Percentiles rank a stretch among this genome's conserved stretches.
Evolutionary conservation across 2,888 invertebrate genomes (phyloP).

Genomic region (Stenoptilia bipunctidactyla): DNA sequence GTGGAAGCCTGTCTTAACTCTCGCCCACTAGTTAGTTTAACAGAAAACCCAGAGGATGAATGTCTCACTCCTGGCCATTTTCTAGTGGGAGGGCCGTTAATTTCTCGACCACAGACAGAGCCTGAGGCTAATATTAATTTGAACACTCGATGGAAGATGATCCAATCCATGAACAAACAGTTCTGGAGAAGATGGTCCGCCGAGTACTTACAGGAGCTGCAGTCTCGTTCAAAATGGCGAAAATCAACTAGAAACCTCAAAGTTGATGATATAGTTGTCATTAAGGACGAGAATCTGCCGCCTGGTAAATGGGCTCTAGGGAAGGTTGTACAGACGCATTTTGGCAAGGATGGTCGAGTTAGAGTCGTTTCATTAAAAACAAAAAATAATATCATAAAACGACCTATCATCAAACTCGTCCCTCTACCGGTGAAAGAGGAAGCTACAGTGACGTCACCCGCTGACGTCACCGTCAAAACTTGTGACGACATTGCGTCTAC

Average conservation of each 20-base stretch:
- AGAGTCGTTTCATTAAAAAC: slow-evolving; percentile 3
- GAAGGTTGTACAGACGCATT: background rate
- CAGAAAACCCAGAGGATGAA: background rate
- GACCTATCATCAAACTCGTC: slow-evolving; percentile 3
- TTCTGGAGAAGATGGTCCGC: background rate
- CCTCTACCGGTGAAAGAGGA: background rate
- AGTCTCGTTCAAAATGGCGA: background rate
- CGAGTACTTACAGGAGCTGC: background rate
- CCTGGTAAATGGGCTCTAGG: slow-evolving; percentile 2
- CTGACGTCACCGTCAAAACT: background rate
- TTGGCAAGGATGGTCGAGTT: background rate
- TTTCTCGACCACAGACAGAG: background rate
- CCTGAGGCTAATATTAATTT: background rate
- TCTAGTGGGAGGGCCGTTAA: background rate
- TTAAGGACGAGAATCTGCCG: background rate
- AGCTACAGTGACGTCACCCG: too few relatives aligned
- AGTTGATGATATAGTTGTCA: background rate
- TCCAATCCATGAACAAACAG: background rate
- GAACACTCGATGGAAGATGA: background rate
- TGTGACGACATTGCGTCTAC: background rate
- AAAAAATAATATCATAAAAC: background rate
- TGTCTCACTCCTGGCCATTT: background rate
- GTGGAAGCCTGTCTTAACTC: slow-evolving; percentile 1
- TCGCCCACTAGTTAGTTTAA: background rate
- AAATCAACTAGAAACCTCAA: background rate